Evolutionary conservation across 2,113 vertebrate genomes (phyloP).

Genomic region (Erpornis zantholeuca): DNA sequence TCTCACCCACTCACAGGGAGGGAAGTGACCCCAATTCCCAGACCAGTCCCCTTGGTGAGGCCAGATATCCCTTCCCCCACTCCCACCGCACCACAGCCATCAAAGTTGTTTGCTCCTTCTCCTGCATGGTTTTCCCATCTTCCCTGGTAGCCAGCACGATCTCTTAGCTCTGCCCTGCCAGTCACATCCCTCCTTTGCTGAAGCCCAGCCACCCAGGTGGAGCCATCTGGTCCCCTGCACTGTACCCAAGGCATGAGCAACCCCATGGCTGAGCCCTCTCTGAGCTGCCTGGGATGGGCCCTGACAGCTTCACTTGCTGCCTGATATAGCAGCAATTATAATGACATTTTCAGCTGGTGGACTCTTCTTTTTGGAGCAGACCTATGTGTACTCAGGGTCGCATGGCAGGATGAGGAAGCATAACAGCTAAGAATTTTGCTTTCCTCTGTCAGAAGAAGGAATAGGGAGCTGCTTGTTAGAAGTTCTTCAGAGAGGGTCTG

Average conservation of each 20-base stretch:
- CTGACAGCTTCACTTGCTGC: background rate
- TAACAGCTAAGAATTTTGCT: background rate
- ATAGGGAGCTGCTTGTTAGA: background rate
- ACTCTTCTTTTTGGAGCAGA: background rate
- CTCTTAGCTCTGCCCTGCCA: background rate
- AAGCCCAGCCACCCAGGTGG: too few relatives aligned
- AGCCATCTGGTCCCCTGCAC: fast-evolving
- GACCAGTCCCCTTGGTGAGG: background rate
- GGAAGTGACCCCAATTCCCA: background rate
- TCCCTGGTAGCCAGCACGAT: fast-evolving
- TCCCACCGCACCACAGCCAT: too few relatives aligned
- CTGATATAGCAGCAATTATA: background rate
- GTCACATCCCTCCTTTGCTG: fast-evolving
- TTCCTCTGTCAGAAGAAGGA: background rate
- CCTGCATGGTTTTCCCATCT: background rate
- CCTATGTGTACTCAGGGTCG: background rate
- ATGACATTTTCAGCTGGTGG: background rate
- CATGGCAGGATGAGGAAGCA: background rate
- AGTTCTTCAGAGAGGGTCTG: background rate
- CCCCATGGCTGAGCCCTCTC: background rate
- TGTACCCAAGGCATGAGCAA: fast-evolving
- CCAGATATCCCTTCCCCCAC: fast-evolving
- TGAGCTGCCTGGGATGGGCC: background rate
- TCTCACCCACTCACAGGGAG: fast-evolving
- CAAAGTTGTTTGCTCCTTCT: background rate